Evolutionary conservation across 2,113 vertebrate species (phyloP), one percentile per base, ranked within the genome.

Genomic region (Hippolais icterina): DNA sequence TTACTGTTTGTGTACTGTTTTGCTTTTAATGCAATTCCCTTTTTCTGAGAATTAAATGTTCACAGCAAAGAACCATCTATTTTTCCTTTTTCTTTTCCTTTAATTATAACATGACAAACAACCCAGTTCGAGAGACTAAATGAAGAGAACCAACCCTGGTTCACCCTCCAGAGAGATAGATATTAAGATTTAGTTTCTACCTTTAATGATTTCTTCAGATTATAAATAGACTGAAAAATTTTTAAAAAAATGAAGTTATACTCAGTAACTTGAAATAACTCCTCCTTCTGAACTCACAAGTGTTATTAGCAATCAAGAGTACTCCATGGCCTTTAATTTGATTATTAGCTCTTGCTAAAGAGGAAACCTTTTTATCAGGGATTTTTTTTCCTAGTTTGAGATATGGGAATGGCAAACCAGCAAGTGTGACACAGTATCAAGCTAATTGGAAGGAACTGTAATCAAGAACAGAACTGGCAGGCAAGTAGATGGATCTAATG

Each of bases 391-490:
- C 35, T 25, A 23, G 11, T 76, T 72, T 88, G 35, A 76, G 92
- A 90, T 93, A 93, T 24, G 6, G 11, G 33, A 87, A 41, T 23
- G 29, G 9, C 13, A 69, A 93, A 72, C 28, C 12, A 88, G 31
- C 12, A 46, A 57, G 37, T 72, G 28, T 65, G 46, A 69, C 46
- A 76, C 2, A 46, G 16, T 69, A 44, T 46, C 49, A 69, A 72
- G 24, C 22, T 90, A 89, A 93, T 70, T 84, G 44, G 53, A 90
- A 94, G 15, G 25, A 93, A 85, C 37, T 94, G 52, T 79, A 85
- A 91, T 94, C 90, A 95, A 82, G 57, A 93, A 68, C 31, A 91
- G 52, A 95, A 84, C 49, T 82, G 70, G 33, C 61, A 87, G 70
- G n/a, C 13, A 89, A 72, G 28, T 69, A 68, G 74, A 83, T 85